A percentile compares a stretch with the other conserved stretches of the same genome.
Evolutionary conservation across 2,888 invertebrate species (phyloP).

Genomic region (Rhingia rostrata): DNA sequence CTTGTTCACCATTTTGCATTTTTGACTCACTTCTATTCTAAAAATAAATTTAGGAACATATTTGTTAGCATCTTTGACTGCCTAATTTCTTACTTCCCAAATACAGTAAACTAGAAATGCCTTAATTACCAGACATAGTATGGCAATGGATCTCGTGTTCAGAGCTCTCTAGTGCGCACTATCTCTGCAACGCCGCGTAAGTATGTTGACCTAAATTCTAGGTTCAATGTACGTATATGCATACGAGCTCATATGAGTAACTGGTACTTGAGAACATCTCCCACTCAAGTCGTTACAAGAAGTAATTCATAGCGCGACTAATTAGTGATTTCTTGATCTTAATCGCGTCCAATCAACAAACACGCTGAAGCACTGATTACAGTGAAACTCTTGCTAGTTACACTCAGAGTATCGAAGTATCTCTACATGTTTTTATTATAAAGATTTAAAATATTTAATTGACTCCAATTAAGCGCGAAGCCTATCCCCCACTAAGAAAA

Average conservation of each 20-base stretch:
- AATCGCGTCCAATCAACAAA: conserved; percentile 57
- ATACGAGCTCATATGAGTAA: neutral
- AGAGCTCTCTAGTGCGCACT: neutral
- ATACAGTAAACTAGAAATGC: conserved; percentile 10
- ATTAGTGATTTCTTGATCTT: conserved; percentile 64
- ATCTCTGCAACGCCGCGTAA: conserved; percentile 5
- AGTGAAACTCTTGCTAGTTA: neutral
- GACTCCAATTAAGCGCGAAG: conserved; percentile 59
- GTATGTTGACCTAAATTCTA: conserved; percentile 44
- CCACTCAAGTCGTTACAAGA: conserved; percentile 31
- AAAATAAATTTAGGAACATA: too few species aligned
- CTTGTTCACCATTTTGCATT: too few species aligned
- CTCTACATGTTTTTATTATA: neutral
- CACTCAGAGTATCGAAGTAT: conserved; percentile 33
- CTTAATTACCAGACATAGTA: conserved; percentile 8
- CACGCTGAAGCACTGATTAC: conserved; percentile 19
- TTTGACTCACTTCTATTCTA: too few species aligned
- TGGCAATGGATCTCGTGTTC: neutral
- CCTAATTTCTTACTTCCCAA: neutral
- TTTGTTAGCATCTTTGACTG: too few species aligned
- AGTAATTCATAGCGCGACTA: conserved; percentile 44
- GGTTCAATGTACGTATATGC: conserved; percentile 43
- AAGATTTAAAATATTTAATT: conserved; percentile 31
- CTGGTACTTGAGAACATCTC: neutral
- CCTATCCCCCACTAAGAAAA: conserved; percentile 39